These are phyloP conservation scores for Oncorhynchus kisutch DNA, from an alignment of 2,113 vertebrate species.

Conservation along the genomic window DNA sequence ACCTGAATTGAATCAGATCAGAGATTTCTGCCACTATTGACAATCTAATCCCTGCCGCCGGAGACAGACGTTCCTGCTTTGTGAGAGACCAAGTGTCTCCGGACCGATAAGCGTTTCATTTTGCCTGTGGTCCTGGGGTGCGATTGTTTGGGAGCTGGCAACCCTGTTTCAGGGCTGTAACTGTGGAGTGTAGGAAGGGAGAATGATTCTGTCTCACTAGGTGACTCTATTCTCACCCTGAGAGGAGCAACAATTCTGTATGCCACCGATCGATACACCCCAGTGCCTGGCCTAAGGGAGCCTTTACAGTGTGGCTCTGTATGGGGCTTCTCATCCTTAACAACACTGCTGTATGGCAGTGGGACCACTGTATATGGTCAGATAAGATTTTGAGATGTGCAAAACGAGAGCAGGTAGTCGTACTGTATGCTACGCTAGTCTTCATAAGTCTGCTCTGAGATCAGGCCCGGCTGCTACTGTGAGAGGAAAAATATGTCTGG, in stretches of 20 bases:
- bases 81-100: neutral
- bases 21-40: too few relatives aligned
- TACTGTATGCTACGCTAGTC: too few relatives aligned
- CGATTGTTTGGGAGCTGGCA: neutral
- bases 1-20: too few relatives aligned
- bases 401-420: too few relatives aligned
- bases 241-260: neutral
- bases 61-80: too few relatives aligned
- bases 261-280: constrained; percentile 6
- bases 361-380: neutral
- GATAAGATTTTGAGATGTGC: too few relatives aligned
- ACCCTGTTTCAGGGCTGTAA: neutral
- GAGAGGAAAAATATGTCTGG: too few relatives aligned
- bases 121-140: neutral
- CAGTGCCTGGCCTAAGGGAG: neutral
- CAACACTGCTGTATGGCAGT: neutral
- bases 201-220: constrained; percentile 38
- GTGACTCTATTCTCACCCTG: constrained; percentile 29
- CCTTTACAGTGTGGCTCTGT: neutral
- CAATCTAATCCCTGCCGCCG: too few relatives aligned
- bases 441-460: too few relatives aligned
- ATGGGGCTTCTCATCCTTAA: neutral
- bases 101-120: neutral
- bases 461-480: too few relatives aligned
- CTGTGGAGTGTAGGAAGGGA: neutral